Evolutionary conservation across 2,113 vertebrate species (phyloP), one percentile per base, ranked within the genome.

Genomic region (Galeopterus variegatus): DNA sequence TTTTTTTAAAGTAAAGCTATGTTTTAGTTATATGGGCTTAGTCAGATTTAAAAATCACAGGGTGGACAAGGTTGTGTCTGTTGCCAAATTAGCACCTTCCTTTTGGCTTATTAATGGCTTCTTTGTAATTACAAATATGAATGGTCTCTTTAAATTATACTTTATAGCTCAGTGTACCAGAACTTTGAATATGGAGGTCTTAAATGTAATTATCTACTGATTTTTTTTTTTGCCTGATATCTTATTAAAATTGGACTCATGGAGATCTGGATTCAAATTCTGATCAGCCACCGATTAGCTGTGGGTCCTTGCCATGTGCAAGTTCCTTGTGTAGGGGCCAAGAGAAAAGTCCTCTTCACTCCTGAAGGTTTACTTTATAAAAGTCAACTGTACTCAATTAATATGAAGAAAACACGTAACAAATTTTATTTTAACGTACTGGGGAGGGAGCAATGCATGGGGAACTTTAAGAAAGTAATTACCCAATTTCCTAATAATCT

Each of bases 61-160:
- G 36, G 70, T 83, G 77, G 58, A 33, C 73, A 73, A 69, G 89
- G 45, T 81, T 92, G 31, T 69, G 45, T 70, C 89, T 86, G 52
- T 95, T 87, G 60, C 76, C 87, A 96, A 97, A 97, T 97, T 77
- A 97, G 58, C 75, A 95, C 94, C 95, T 97, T 96, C 23, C 56
- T 95, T 97, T 83, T 64, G 62, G 41, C 75, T 97, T 97, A 97
- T 97, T 96, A 97, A 93, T 97, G 94, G 60, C 92, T 96, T 88
- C 91, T 97, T 90, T 97, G 87, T 97, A 97, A 97, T 95, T 97
- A 93, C 79, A 97, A 96, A 81, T 93, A 83, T 95, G 92, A 96
- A 89, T 56, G 64, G 52, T 41, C 92, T 97, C 26, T 91, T 94
- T 88, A 85, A 95, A 90, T 97, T 97, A 70, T 73, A 88, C 73